These are phyloP conservation scores for Mastacembelus armatus DNA, from an alignment of 2,797 vertebrate genomes.

Conservation along the genomic window DNA sequence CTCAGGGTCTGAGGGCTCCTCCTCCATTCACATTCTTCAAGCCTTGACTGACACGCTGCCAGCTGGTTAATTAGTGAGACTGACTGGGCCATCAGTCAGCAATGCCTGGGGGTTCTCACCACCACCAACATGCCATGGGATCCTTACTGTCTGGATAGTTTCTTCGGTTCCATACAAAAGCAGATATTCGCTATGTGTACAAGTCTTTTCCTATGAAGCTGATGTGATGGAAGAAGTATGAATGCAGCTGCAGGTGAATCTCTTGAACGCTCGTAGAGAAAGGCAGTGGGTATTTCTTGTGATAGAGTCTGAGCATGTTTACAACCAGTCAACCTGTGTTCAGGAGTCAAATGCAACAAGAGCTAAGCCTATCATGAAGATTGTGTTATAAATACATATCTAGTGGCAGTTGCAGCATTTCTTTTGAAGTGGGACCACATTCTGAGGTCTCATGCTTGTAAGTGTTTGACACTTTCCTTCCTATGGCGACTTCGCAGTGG, in stretches of 20 bases:
- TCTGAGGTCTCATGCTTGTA: no score
- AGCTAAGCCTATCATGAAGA: no score
- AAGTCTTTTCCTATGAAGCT: not conserved
- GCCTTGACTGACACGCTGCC: slow-evolving; percentile 44
- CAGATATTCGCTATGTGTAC: not conserved
- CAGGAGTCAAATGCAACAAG: no score
- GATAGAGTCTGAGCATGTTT: no score
- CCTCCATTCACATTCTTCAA: slow-evolving; percentile 37
- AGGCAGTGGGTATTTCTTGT: slow-evolving; percentile 11
- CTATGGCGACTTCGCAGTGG: no score
- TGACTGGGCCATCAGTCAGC: slow-evolving; percentile 38
- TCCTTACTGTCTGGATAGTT: not conserved
- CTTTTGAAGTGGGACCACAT: no score
- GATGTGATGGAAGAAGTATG: slow-evolving; percentile 5
- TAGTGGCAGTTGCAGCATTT: no score
- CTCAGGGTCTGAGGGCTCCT: slow-evolving; percentile 50
- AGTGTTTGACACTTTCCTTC: no score
- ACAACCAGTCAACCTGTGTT: no score
- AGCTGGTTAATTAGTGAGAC: slow-evolving; percentile 48
- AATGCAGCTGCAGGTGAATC: not conserved
- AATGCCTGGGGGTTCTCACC: slow-evolving; percentile 22
- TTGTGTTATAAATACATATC: no score
- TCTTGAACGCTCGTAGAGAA: not conserved
- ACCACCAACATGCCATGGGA: slow-evolving; percentile 24
- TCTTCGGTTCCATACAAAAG: not conserved